Base-by-base conservation (phyloP, 2,888 invertebrate species). In the Megamerina dolium region DNA sequence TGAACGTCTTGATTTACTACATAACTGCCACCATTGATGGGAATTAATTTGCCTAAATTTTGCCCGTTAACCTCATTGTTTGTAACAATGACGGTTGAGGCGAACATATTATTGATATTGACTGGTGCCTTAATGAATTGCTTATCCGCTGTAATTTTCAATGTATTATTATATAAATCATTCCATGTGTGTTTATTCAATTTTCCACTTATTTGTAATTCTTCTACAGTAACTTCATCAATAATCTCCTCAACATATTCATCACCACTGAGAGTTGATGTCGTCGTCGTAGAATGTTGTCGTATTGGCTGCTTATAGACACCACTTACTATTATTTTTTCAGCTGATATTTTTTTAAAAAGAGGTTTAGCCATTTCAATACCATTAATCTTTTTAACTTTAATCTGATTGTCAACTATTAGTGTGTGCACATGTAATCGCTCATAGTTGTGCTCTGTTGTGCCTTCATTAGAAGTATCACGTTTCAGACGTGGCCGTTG, bases 101-200 rank as follows among this genome's bases (percentile, higher is more conserved):
- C 59, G 23, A 57, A 51, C 6, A 77, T 49, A 29, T 60, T 58
- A 29, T 40, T 46, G 3, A 70, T 54, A 6, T 52, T 49, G 0
- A 56, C 52, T 2, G 55, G 37, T 3, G 60, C 53, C 20, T 63
- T 70, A 4, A 80, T 58, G 26, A 61, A 60, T 63, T 81, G 80
- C 53, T 75, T 57, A 26, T 32, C 17, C 2, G 75, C 77, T 2
- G 52, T 52, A 16, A 66, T 70, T 59, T 70, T 76, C 10, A 81
- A 58, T 1, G 74, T 68, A 49, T 73, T 68, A 39, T 73, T 63
- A 18, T 73, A 47, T 20, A 81, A 56, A 9, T 70, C 59, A 1
- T 60, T 50, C 52, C 79, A 66, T 41, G 65, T 63, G 4, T 74
- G 56, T 9, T 70, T 68, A 57, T 81, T 81, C 0, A 80, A 56